phyloP scores from a whole-genome alignment of 2,888 invertebrate species.

The Platypus cylindrus region DNA sequence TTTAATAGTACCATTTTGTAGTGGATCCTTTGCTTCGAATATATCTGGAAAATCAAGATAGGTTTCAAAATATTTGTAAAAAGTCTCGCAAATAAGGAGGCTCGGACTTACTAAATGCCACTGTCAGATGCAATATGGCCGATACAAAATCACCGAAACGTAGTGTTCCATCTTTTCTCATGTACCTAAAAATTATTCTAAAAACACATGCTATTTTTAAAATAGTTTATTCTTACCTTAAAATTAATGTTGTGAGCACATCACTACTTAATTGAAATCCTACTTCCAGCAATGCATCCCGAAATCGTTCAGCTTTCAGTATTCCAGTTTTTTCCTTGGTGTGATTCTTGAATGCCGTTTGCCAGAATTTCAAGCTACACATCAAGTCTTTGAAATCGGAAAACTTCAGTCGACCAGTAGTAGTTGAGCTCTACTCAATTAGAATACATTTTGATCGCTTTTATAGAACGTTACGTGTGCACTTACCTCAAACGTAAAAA shows the following conservation, averaged over 20 bases:
- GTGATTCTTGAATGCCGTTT: conserved; percentile 78
- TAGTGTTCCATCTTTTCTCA: conserved; percentile 85
- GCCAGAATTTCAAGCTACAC: conserved; percentile 85
- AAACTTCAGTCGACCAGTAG: conserved; percentile 66
- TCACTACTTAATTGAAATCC: conserved; percentile 80
- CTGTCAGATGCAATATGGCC: conserved; percentile 74
- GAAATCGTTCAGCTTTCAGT: conserved; percentile 68
- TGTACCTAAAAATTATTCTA: conserved; percentile 48
- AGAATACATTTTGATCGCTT: not conserved
- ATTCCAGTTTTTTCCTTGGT: conserved; percentile 86
- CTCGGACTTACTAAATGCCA: conserved; percentile 67
- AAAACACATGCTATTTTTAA: too few species aligned
- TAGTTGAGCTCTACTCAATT: conserved; percentile 47
- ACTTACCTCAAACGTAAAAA: conserved; percentile 81
- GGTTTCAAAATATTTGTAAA: conserved; percentile 1
- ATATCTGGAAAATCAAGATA: conserved; percentile 39
- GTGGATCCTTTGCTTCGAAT: conserved; percentile 65
- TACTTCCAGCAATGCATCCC: conserved; percentile 74
- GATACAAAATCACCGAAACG: conserved; percentile 87
- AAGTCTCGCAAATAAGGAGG: not conserved
- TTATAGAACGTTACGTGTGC: conserved; percentile 17
- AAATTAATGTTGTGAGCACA: conserved; percentile 66
- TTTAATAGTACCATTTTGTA: conserved; percentile 70
- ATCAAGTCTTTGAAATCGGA: conserved; percentile 82
- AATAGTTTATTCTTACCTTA: conserved; percentile 39